Evolutionary conservation across 2,113 vertebrate species (phyloP), one percentile per base, ranked within the genome.

Genomic region (Saguinus imperator): DNA sequence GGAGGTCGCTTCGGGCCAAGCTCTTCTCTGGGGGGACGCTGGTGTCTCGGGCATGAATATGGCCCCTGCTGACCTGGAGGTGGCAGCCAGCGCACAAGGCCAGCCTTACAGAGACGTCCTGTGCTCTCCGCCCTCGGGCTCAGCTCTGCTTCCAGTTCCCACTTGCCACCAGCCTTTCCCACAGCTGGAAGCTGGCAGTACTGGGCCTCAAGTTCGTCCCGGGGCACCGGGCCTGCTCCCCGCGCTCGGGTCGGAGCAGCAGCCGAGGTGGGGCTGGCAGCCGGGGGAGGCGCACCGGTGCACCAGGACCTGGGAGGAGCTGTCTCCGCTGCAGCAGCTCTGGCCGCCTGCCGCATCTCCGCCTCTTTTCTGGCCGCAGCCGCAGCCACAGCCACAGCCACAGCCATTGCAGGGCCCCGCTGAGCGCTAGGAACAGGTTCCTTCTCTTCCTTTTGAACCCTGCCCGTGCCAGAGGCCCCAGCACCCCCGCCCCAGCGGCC

Each of bases 11-110:
- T 40, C 21, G 6, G 10, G n/a, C 23, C 52, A 57, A 16, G 52
- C 52, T 27, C 6, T 9, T 23, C n/a, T 58, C n/a, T 16, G 18
- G 13, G n/a, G 21, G 10, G 12, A 57, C 21, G 6, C 20, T 23
- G n/a, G 52, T 16, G 13, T 58, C 35, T 6, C 16, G 6, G n/a
- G 11, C 23, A 13, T 6, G 21, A 40, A 27, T 4, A 17, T 9
- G n/a, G 21, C 52, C 21, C 20, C 52, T 1, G 35, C 79, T 5
- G 52, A 57, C 80, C 52, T 5, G 12, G 52, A 37, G 52, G 7
- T n/a, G 37, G 21, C n/a, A 23, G 23, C 21, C 35, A 52, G 11
- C 1, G 21, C 12, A 21, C 18, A 0, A 12, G 21, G 50, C 11
- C 32, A 81, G 52, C 20, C 32, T n/a, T 52, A 52, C 25, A 12